phyloP scores from a whole-genome alignment of 2,113 vertebrate genomes.

The Crotophaga sulcirostris region DNA sequence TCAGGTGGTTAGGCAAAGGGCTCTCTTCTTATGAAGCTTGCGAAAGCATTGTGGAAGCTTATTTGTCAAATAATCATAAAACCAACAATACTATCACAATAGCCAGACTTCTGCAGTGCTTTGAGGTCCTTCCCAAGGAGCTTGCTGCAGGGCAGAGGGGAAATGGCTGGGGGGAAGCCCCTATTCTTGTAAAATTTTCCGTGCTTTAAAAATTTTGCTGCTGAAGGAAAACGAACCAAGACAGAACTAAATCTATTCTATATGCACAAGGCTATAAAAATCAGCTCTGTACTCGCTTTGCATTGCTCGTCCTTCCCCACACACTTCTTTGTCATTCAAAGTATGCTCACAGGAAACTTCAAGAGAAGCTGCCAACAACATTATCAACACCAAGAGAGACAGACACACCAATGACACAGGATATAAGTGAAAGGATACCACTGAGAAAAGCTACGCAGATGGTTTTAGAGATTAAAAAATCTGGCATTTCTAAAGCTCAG shows the following conservation, averaged over 20 bases:
- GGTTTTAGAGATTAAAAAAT: constrained; percentile 36
- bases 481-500: constrained; percentile 34
- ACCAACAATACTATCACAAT: background rate
- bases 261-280: background rate
- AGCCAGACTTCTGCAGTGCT: background rate
- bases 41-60: background rate
- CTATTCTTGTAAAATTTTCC: background rate
- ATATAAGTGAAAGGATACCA: background rate
- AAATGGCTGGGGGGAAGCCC: rapidly evolving
- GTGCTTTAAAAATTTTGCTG: background rate
- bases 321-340: constrained; percentile 18
- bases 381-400: constrained; percentile 39
- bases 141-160: background rate
- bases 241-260: background rate
- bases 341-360: background rate
- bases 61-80: background rate
- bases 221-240: background rate
- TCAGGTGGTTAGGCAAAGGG: background rate
- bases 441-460: constrained; percentile 41
- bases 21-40: background rate
- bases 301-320: background rate
- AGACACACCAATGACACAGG: constrained; percentile 32
- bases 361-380: constrained; percentile 27
- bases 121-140: background rate
- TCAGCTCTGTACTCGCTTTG: background rate